Conservation (phyloP, 2,113 vertebrate species). For the Ameiurus melas region DNA sequence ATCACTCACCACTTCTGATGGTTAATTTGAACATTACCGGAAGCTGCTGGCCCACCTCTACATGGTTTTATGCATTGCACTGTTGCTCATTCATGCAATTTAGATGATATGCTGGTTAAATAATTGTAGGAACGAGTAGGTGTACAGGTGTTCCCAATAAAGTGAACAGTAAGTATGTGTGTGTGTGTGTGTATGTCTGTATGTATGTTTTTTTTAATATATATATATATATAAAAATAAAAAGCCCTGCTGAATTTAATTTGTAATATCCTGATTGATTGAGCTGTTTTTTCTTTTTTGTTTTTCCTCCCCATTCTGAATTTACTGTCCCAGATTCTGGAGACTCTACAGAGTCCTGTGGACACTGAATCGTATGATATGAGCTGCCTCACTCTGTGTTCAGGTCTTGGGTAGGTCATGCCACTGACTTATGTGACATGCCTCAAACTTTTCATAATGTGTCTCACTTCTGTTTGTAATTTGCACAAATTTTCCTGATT, state of each 20-base stretch:
- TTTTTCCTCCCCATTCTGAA: neutral
- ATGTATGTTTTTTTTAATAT: too few species aligned
- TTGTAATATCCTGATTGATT: neutral
- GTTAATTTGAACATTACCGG: too few species aligned
- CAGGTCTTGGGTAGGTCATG: conserved; percentile 61
- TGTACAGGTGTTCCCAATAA: neutral
- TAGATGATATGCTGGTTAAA: too few species aligned
- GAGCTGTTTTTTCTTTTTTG: too few species aligned
- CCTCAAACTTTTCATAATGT: neutral
- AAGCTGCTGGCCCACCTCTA: neutral
- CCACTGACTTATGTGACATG: neutral
- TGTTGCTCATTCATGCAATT: neutral
- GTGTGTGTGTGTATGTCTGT: too few species aligned
- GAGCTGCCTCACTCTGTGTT: conserved; percentile 50
- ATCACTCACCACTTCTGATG: too few species aligned
- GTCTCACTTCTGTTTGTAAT: neutral
- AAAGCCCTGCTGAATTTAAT: neutral
- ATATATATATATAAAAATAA: too few species aligned
- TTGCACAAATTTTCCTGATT: neutral
- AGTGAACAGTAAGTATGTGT: neutral
- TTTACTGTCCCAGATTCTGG: conserved; percentile 60
- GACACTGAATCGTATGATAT: conserved; percentile 55
- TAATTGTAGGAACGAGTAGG: neutral
- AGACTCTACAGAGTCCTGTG: conserved; percentile 63
- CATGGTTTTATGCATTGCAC: neutral